Percentiles rank a stretch among this genome's conserved stretches.
phyloP scores from a whole-genome alignment of 1,140 invertebrate species.

The Thaumatotibia leucotreta region DNA sequence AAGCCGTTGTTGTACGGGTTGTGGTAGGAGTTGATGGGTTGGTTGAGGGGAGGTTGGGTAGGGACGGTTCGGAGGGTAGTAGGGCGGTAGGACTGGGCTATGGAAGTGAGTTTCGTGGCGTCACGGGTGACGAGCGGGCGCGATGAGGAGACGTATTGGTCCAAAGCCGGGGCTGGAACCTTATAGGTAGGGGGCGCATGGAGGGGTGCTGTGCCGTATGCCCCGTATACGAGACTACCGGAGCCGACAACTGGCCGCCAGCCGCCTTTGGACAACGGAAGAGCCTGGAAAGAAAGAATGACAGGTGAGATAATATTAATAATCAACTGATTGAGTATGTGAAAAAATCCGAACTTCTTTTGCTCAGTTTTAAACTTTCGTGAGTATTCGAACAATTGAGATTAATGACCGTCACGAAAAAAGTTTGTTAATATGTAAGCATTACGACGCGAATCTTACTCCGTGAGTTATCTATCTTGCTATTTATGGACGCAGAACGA shows the following conservation, averaged over 20 bases:
- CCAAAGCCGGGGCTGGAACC: slow-evolving; percentile 32
- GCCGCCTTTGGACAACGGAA: slow-evolving; percentile 64
- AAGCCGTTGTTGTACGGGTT: slow-evolving; percentile 63
- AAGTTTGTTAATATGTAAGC: not conserved
- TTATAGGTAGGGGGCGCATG: slow-evolving; percentile 56
- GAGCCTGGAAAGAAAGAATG: slow-evolving; percentile 45
- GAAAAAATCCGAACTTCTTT: not conserved
- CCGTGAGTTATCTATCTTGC: not conserved
- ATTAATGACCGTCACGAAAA: not conserved
- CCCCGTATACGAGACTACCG: slow-evolving; percentile 46
- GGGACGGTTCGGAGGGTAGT: slow-evolving; percentile 56
- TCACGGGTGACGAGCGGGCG: slow-evolving; percentile 64
- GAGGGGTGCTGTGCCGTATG: slow-evolving; percentile 47
- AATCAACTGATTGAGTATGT: not conserved
- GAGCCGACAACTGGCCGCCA: slow-evolving; percentile 71
- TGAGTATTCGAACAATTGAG: too few species aligned
- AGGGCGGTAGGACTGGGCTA: slow-evolving; percentile 67
- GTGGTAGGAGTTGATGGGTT: slow-evolving; percentile 68
- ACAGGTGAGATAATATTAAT: not conserved
- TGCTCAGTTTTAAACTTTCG: not conserved
- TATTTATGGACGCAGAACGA: not conserved
- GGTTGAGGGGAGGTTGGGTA: slow-evolving; percentile 38
- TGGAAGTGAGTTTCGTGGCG: slow-evolving; percentile 63
- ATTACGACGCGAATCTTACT: not conserved
- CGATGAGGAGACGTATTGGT: slow-evolving; percentile 56